These are phyloP conservation scores for Dendroctonus ponderosae DNA, from an alignment of 1,140 invertebrate genomes.

Conservation along the genomic window DNA sequence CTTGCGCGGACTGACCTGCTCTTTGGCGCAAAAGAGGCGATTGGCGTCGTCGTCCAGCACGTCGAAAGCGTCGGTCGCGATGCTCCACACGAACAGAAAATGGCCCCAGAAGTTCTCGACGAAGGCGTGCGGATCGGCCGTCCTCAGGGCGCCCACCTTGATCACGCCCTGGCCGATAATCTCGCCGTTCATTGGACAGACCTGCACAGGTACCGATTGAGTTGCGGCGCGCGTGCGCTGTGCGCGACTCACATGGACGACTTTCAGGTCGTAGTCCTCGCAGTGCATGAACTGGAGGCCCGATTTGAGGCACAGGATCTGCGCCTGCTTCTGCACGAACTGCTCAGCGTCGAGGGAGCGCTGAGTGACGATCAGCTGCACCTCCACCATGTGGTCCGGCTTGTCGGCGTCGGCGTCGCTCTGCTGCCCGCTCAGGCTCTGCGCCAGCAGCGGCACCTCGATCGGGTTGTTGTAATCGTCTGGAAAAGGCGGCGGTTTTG, in stretches of 20 bases:
- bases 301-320: conserved; percentile 46
- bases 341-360: conserved; percentile 50
- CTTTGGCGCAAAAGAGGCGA: conserved; percentile 38
- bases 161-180: conserved; percentile 49
- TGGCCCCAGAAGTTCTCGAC: conserved; percentile 43
- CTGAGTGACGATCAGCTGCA: conserved; percentile 49
- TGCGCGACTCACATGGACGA: conserved; percentile 49
- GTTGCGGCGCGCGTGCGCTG: too few species aligned
- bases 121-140: conserved; percentile 37
- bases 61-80: conserved; percentile 46
- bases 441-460: conserved; percentile 48
- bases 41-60: conserved; percentile 42
- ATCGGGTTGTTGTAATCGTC: conserved; percentile 51
- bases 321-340: conserved; percentile 48
- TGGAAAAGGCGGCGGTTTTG: conserved; percentile 35
- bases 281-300: conserved; percentile 48
- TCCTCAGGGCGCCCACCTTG: conserved; percentile 47
- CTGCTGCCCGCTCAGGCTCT: conserved; percentile 47
- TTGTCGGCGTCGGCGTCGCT: conserved; percentile 49
- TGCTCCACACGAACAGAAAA: conserved; percentile 49
- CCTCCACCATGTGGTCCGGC: conserved; percentile 46
- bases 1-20: not conserved
- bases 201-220: conserved; percentile 37
- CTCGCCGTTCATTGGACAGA: conserved; percentile 49
- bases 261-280: conserved; percentile 50